A percentile compares a stretch with the other conserved stretches of the same genome.
Evolutionary conservation across 2,113 vertebrate genomes (phyloP).

Genomic region (Tiliqua scincoides): DNA sequence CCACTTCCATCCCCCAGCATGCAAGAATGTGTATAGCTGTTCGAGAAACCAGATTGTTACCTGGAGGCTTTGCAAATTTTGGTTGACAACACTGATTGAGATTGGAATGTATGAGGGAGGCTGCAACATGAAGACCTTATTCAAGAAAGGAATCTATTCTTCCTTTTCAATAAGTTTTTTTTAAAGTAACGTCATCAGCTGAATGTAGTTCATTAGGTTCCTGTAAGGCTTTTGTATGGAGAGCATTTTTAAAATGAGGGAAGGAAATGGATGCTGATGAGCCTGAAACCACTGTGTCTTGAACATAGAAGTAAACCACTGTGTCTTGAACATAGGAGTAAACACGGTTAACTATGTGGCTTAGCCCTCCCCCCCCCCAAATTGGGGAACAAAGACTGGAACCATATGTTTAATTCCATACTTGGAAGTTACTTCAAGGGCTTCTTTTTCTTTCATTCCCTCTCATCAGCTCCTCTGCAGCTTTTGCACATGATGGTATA

Average conservation of each 20-base stretch:
- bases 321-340: conserved; percentile 54
- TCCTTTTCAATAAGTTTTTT: conserved; percentile 23
- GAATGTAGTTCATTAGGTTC: conserved; percentile 53
- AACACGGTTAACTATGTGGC: conserved; percentile 66
- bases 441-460: conserved; percentile 40
- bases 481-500: not conserved
- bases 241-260: conserved; percentile 48
- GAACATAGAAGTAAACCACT: conserved; percentile 52
- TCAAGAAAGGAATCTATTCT: conserved; percentile 54
- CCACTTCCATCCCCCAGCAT: not conserved
- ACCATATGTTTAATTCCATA: not conserved
- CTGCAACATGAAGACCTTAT: conserved; percentile 33
- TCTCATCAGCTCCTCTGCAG: not conserved
- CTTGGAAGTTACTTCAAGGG: conserved; percentile 6
- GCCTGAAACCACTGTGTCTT: conserved; percentile 56
- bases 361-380: not conserved
- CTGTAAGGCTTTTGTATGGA: conserved; percentile 34
- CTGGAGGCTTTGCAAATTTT: not conserved
- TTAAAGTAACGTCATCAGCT: conserved; percentile 12
- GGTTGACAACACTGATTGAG: conserved; percentile 52
- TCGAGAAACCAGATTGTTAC: conserved; percentile 46
- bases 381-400: conserved; percentile 41
- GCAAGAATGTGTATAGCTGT: conserved; percentile 15
- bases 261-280: conserved; percentile 50
- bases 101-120: conserved; percentile 56